Evolutionary conservation across 1,140 invertebrate genomes (phyloP), one percentile per base, ranked within the genome.

Genomic region (Heterodera schachtii): DNA sequence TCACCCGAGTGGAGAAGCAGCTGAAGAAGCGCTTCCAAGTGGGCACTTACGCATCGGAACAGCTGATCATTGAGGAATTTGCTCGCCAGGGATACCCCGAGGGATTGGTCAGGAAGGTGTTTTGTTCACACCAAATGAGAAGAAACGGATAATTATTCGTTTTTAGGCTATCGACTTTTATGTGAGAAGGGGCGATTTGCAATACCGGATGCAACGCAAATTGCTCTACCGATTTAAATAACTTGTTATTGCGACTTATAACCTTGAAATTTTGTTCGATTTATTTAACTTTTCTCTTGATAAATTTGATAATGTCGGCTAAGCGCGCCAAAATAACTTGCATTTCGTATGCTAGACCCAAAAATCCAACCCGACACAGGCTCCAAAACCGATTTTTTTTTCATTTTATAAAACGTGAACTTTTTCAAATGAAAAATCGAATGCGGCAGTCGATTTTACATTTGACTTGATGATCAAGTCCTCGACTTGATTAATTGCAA

Each of bases 201-300:
- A 98, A 86, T 95, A 98, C 91, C 92, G 96, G 73, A 93, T 96
- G 92, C 97, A 99, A 90, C 93, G 96, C 76, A 98, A 97, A 93
- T 95, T 98, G 94, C 92, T 99, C 2, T 98, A 95, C 90, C 92
- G 97, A 88, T 91, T 98, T 13, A 95, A 93, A 84, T 93, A 90
- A 75, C 31, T 0, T 31, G 31, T 31, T 31, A 31, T 31, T 31
- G 31, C 31, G 31, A 31, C 31, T 31, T 31, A 31, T 1, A 31
- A 31, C 31, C 31, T 31, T 31, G 31, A 31, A 31, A 31, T 31
- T 31, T 31, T 31, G 1, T 31, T 31, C 31, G 31, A 31, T 31
- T 31, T 31, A 31, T 31, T 31, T 31, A 31, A 31, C 31, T 31
- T 31, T 31, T 31, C 31, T 31, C 31, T 31, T 31, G 31, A 31